Base-by-base conservation (phyloP, 2,888 invertebrate species). In the Lordiphosa andalusiaca region DNA sequence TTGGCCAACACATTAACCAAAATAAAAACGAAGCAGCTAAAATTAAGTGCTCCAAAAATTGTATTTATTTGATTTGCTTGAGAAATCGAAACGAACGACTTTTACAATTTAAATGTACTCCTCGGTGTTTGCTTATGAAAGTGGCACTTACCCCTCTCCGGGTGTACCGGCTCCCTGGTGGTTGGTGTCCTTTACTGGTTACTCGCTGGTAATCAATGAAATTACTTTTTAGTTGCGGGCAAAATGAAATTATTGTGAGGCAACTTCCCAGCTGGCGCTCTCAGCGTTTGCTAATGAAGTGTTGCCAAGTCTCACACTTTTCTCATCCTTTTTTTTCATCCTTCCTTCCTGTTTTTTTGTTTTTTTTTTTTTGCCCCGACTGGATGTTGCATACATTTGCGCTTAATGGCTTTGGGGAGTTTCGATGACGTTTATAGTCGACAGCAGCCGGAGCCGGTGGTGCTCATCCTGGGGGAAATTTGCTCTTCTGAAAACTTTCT, bases 331-430 rank as follows among this genome's bases (percentile, higher is more conserved):
- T 71, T 62, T 46, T 62, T 51, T 55, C 54, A 53, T n/a, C n/a
- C n/a, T n/a, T n/a, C n/a, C n/a, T n/a, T n/a, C n/a, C n/a, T n/a
- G n/a, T n/a, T n/a, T n/a, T n/a, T n/a, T 16, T 2, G 16, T 19
- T 36, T 30, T 39, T 50, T 44, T 38, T 33, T 53, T 38, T 41
- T 54, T 13, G 38, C 25, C 44, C 19, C 44, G 69, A 55, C 68
- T 62, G 72, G 67, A 56, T 74, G 73, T 80, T 80, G 83, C 80
- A 80, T 80, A 80, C 83, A 80, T 80, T 83, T 80, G 67, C 77
- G 72, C 81, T 80, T 80, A 80, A 80, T 80, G 83, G 80, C 80
- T 80, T 80, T 80, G 74, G 80, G 80, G 80, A 80, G 83, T 80
- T 67, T 69, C 73, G 73, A 77, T 83, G 80, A 80, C 80, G 83